phyloP scores from a whole-genome alignment of 53 echinoderm and acorn worm species.

The Temnopleurus reevesii region DNA sequence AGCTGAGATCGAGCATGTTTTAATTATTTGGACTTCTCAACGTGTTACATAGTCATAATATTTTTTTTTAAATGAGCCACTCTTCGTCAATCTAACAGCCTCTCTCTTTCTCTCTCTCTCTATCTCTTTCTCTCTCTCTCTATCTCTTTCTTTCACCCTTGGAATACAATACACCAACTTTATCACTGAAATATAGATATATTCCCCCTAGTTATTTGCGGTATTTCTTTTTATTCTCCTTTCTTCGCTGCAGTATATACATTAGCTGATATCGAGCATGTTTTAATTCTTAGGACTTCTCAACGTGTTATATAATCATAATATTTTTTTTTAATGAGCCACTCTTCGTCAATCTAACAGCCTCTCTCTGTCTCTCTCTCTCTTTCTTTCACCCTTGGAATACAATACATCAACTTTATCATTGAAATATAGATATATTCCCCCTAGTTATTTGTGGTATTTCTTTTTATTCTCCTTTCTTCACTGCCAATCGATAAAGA shows the following conservation, averaged over 20 bases:
- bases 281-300: no score
- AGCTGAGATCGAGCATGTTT: no score
- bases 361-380: slow-evolving; percentile 3
- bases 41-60: no score
- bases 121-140: not conserved
- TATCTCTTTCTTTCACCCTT: not conserved
- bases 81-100: not conserved
- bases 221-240: not conserved
- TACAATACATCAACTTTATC: not conserved
- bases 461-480: not conserved
- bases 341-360: not conserved
- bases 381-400: not conserved
- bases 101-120: not conserved
- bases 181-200: not conserved
- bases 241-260: not conserved
- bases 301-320: no score
- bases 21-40: no score
- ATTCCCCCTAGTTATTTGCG: not conserved
- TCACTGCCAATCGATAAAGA: not conserved
- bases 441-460: not conserved
- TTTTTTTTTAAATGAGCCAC: no score
- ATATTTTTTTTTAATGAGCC: no score
- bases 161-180: not conserved
- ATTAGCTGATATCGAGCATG: no score
- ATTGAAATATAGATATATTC: not conserved